Evolutionary conservation across 2,888 invertebrate species (phyloP), one percentile per base, ranked within the genome.

Genomic region (Bombylius discolor): DNA sequence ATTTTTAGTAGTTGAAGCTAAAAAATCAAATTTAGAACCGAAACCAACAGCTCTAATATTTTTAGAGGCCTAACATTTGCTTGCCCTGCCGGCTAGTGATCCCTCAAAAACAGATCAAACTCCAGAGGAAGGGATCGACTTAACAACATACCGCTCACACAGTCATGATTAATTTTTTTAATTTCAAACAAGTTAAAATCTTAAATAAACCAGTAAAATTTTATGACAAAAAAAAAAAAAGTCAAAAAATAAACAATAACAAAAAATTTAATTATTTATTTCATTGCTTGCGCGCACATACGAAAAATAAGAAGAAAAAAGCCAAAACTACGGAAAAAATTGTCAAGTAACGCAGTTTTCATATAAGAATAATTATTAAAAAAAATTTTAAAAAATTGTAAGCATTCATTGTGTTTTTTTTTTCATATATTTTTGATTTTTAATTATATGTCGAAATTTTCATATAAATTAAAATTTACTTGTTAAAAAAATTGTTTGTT

Each of bases 1-100:
- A 78, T 91, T 96, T 78, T 81, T 94, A 69, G 94, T 96, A 64
- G 85, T 91, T 63, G 91, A 91, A 78, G 90, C 91, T 65, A 91
- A 91, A 77, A 90, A 90, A 76, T 89, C 89, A 67, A 90, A 91
- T 76, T 79, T 89, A 76, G 91, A 91, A 78, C 90, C 89, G 67
- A 91, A 91, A 78, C 91, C 90, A 64, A 90, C 91, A 68, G 90
- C 91, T 64, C 78, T 90, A 62, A 89, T 91, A 76, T 91, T 91
- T 77, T 77, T 91, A 78, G 90, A 91, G 80, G 89, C 89, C 84
- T 90, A 89, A 87, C 89, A 87, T 82, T 84, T 85, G 83, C 85
- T 85, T 76, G 84, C 85, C 84, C 85, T 85, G 84, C 85, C 85
- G 83, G 84, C 84, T 82, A 85, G 84, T 80, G 73, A 73, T 66